phyloP scores from a whole-genome alignment of 2,113 vertebrate species.

The Sapayoa aenigma region DNA sequence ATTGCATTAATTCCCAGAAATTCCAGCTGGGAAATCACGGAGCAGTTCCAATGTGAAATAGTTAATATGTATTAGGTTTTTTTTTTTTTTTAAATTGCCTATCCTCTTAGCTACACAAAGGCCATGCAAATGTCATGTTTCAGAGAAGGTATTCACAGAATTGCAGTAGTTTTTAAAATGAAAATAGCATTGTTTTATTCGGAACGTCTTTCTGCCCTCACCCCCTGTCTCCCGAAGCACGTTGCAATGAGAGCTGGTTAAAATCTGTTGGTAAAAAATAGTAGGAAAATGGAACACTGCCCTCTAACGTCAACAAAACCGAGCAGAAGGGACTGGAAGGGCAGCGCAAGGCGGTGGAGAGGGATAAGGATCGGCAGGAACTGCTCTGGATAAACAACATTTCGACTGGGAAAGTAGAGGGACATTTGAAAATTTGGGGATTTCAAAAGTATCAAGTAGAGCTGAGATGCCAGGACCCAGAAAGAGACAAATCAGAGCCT shows the following conservation, averaged over 20 bases:
- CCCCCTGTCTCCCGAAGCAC: background rate
- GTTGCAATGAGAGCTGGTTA: background rate
- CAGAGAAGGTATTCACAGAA: background rate
- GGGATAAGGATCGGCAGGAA: background rate
- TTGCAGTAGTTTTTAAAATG: background rate
- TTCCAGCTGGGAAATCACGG: background rate
- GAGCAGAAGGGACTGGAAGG: background rate
- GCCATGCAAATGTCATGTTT: background rate
- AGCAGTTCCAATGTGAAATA: background rate
- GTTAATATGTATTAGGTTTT: background rate
- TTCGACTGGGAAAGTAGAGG: background rate
- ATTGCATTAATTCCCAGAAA: background rate
- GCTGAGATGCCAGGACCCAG: background rate
- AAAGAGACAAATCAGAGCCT: background rate
- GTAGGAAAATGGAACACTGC: slow-evolving; percentile 13
- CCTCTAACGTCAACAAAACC: background rate
- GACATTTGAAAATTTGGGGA: background rate
- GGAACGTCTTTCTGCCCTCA: background rate
- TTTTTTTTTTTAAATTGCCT: background rate
- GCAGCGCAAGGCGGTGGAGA: background rate
- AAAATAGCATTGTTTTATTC: background rate
- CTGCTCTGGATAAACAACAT: background rate
- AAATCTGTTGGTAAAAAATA: background rate
- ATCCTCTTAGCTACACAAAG: background rate
- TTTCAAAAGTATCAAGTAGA: background rate